A percentile compares a stretch with the other conserved stretches of the same genome.
phyloP scores from a whole-genome alignment of 2,888 invertebrate genomes.

The Apantesis nais region DNA sequence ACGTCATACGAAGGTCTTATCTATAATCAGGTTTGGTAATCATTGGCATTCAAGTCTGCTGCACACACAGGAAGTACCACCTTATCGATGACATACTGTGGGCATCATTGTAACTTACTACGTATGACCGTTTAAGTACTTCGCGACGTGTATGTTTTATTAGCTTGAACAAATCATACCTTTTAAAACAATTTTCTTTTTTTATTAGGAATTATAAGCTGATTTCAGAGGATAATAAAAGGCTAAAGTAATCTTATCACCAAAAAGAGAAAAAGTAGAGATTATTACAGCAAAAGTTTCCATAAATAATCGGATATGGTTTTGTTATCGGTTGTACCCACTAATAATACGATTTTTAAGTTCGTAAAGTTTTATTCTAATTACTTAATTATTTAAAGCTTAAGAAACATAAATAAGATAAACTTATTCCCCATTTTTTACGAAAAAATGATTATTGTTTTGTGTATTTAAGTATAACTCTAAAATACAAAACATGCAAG shows the following conservation, averaged over 20 bases:
- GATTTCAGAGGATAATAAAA: not conserved
- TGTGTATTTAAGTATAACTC: not conserved
- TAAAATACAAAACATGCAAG: not conserved
- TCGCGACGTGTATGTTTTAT: not conserved
- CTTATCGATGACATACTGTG: not conserved
- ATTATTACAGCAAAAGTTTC: not conserved
- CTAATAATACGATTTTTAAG: not conserved
- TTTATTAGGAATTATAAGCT: not conserved
- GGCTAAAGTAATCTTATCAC: not conserved
- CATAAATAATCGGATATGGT: not conserved
- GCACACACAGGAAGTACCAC: not conserved
- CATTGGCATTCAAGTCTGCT: constrained; percentile 12
- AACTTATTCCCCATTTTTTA: not conserved
- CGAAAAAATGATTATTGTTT: not conserved
- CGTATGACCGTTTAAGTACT: not conserved
- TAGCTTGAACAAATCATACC: not conserved
- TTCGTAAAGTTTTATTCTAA: not conserved
- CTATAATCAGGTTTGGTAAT: constrained; percentile 4
- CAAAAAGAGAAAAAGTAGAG: not conserved
- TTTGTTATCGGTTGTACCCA: not conserved
- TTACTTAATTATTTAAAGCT: too few relatives aligned
- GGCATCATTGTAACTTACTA: not conserved
- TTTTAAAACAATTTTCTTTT: not conserved
- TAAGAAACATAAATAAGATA: too few relatives aligned
- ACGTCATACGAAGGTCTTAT: not conserved